A percentile compares a stretch with the other conserved stretches of the same genome.
These are phyloP conservation scores for Bufotes viridis DNA, from an alignment of 2,797 vertebrate genomes.

Conservation along the genomic window DNA sequence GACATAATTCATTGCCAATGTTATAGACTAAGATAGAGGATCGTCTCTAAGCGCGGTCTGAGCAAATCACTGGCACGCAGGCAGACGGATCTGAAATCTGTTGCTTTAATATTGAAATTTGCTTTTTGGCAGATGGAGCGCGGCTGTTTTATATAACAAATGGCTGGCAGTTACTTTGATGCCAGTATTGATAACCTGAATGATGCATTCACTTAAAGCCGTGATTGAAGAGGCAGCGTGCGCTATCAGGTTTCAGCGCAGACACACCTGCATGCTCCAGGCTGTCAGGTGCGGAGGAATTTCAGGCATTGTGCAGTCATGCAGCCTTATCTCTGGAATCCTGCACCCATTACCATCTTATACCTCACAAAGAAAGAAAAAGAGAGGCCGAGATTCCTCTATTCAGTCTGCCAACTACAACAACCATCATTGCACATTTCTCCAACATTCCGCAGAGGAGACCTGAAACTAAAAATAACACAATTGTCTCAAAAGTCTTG, in stretches of 20 bases:
- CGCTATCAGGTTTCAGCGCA: constrained; percentile 65
- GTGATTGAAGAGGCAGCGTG: constrained; percentile 61
- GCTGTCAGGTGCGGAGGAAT: constrained; percentile 74
- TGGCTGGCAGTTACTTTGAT: constrained; percentile 66
- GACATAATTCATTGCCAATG: neutral
- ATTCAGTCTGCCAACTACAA: constrained; percentile 8
- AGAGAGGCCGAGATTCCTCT: too few species aligned
- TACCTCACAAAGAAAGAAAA: neutral
- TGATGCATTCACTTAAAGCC: constrained; percentile 71
- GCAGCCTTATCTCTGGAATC: constrained; percentile 56
- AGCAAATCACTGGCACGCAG: constrained; percentile 65
- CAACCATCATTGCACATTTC: neutral
- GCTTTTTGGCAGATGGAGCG: constrained; percentile 61
- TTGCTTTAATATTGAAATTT: constrained; percentile 64
- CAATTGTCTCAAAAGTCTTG: too few species aligned
- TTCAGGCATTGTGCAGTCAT: constrained; percentile 61
- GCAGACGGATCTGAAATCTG: constrained; percentile 61
- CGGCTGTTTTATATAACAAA: constrained; percentile 64
- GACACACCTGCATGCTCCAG: constrained; percentile 74
- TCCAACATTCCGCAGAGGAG: constrained; percentile 14
- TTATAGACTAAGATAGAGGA: neutral
- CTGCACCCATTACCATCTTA: constrained; percentile 38
- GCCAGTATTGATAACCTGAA: constrained; percentile 69
- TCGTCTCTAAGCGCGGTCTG: constrained; percentile 22
- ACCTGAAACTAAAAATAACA: too few species aligned